Evolutionary conservation across 2,888 invertebrate genomes (phyloP).

Genomic region (Stenichneumon culpator): DNA sequence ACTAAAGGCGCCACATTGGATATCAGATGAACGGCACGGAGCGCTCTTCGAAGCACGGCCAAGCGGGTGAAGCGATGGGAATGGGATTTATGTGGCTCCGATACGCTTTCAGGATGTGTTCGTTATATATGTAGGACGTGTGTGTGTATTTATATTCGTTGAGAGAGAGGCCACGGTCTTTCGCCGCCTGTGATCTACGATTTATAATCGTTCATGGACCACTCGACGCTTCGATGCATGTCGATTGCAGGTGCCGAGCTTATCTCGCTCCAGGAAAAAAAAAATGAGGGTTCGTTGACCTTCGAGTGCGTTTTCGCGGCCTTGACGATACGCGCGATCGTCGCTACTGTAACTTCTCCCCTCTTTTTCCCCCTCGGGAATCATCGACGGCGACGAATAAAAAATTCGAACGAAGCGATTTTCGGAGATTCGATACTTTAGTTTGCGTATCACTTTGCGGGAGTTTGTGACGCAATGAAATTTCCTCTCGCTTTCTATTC

Average conservation of each 20-base stretch:
- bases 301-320: constrained; percentile 16
- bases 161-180: neutral
- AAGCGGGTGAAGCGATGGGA: constrained; percentile 41
- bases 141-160: neutral
- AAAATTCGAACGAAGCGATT: neutral
- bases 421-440: neutral
- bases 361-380: neutral
- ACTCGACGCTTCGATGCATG: constrained; percentile 9
- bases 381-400: neutral
- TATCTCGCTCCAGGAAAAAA: constrained; percentile 12
- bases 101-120: constrained; percentile 30
- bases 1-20: constrained; percentile 79
- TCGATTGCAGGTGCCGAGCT: constrained; percentile 46
- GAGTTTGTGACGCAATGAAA: neutral
- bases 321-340: constrained; percentile 8
- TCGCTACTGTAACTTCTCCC: neutral
- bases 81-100: constrained; percentile 37
- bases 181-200: constrained; percentile 15
- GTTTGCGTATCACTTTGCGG: neutral
- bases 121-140: neutral
- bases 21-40: constrained; percentile 44
- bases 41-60: constrained; percentile 34
- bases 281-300: constrained; percentile 11
- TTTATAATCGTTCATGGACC: constrained; percentile 31
- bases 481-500: neutral